Evolutionary conservation across 2,888 invertebrate species (phyloP).

Genomic region (Eumacrocentrus americanus): DNA sequence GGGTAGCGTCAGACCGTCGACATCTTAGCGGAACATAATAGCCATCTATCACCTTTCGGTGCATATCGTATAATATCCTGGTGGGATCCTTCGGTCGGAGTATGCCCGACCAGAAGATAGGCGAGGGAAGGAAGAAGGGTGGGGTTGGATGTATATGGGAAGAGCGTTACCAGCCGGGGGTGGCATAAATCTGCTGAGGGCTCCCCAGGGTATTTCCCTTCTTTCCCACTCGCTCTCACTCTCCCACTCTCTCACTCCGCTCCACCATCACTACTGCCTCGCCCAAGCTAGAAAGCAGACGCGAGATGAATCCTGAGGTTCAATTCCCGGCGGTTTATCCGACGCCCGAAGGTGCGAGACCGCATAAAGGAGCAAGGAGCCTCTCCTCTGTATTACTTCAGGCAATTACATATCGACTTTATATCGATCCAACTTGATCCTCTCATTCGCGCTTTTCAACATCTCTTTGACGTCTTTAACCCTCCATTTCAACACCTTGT

Average conservation of each 20-base stretch:
- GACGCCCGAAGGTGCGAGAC: constrained; percentile 41
- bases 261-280: background rate
- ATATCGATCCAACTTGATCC: constrained; percentile 31
- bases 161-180: constrained; percentile 48
- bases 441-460: constrained; percentile 18
- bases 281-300: constrained; percentile 39
- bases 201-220: constrained; percentile 57
- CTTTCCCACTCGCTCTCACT: constrained; percentile 37
- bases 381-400: constrained; percentile 36
- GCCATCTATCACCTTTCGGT: constrained; percentile 55
- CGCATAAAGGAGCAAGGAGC: constrained; percentile 36
- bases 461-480: background rate
- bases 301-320: constrained; percentile 56
- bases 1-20: constrained; percentile 34
- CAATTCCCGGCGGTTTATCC: constrained; percentile 57
- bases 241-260: constrained; percentile 27
- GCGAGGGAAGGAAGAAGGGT: constrained; percentile 29
- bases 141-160: constrained; percentile 39
- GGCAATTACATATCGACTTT: constrained; percentile 42
- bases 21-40: constrained; percentile 54
- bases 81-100: constrained; percentile 46
- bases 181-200: constrained; percentile 60
- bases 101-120: constrained; percentile 22
- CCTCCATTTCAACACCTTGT: background rate
- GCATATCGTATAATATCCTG: constrained; percentile 57